A percentile compares a stretch with the other conserved stretches of the same genome.
Evolutionary conservation across 2,113 vertebrate species (phyloP).

Genomic region (Deroptyus accipitrinus): DNA sequence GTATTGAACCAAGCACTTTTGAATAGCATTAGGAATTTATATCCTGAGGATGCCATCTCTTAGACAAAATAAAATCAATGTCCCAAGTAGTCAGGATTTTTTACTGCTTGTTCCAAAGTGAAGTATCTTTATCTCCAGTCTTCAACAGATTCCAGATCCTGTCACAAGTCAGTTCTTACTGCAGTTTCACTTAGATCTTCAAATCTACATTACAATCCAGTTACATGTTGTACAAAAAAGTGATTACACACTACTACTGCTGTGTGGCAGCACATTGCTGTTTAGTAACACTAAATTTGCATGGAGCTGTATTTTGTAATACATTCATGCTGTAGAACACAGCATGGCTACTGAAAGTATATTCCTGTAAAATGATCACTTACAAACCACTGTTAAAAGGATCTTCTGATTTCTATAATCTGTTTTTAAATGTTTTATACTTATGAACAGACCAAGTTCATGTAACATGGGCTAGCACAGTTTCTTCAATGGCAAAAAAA

Average conservation of each 20-base stretch:
- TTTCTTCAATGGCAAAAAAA: not conserved
- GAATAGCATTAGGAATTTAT: not conserved
- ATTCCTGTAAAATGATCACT: not conserved
- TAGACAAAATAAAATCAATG: constrained; percentile 36
- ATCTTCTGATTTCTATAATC: not conserved
- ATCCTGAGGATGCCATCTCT: not conserved
- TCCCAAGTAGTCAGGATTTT: not conserved
- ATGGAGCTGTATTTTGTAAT: not conserved
- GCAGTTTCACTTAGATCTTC: not conserved
- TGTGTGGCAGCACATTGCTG: not conserved
- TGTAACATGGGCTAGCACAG: not conserved
- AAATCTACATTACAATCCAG: not conserved
- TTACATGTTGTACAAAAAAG: not conserved
- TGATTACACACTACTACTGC: not conserved
- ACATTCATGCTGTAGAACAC: not conserved
- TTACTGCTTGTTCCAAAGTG: constrained; percentile 11
- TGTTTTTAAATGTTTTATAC: not conserved
- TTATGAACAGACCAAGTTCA: not conserved
- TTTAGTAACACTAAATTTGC: not conserved
- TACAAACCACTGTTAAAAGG: not conserved
- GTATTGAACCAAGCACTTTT: not conserved
- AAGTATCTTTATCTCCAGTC: not conserved
- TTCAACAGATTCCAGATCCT: not conserved
- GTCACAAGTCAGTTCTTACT: not conserved
- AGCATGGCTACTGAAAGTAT: not conserved